phyloP scores from a whole-genome alignment of 2,797 vertebrate genomes.

The Scomberomorus guttatus region DNA sequence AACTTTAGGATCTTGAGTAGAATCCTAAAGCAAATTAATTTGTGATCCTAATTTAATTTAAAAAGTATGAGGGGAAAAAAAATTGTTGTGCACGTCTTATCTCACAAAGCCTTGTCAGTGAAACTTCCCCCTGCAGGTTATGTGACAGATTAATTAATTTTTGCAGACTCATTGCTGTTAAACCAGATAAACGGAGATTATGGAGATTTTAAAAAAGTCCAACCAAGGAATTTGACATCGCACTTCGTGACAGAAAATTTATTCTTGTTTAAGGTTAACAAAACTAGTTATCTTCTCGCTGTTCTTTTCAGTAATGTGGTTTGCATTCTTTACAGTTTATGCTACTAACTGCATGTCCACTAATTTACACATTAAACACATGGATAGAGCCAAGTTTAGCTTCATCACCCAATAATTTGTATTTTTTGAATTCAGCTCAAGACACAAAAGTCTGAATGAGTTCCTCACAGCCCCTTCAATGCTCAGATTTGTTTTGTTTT shows the following conservation, averaged over 20 bases:
- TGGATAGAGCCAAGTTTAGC: neutral
- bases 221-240: neutral
- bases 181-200: neutral
- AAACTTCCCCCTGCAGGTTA: neutral
- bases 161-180: neutral
- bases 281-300: neutral
- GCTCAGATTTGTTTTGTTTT: constrained; percentile 32
- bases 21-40: neutral
- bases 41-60: neutral
- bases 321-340: neutral
- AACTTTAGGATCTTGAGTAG: neutral
- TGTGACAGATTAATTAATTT: constrained; percentile 7
- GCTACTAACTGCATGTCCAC: neutral
- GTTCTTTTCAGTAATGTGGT: no score
- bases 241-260: neutral
- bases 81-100: neutral
- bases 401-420: neutral
- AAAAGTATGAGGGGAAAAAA: neutral
- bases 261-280: neutral
- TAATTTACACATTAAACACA: neutral
- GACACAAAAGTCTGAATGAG: neutral
- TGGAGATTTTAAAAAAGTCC: neutral
- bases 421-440: neutral
- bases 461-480: neutral
- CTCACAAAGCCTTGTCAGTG: neutral